phyloP scores from a whole-genome alignment of 2,888 invertebrate genomes.

The Troides aeacus region DNA sequence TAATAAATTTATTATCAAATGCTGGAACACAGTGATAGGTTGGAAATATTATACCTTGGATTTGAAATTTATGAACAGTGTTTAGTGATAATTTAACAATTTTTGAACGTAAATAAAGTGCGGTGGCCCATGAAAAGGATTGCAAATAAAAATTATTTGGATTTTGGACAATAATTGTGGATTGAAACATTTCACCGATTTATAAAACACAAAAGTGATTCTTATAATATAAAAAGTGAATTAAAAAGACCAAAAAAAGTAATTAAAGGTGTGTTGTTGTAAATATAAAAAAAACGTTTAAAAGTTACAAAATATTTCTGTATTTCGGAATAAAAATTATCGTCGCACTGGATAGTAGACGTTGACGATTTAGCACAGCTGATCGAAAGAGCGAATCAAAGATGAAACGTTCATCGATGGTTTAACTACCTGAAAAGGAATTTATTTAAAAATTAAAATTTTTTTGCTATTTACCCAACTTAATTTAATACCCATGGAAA shows the following conservation, averaged over 20 bases:
- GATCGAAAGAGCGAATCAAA: constrained; percentile 52
- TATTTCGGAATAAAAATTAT: constrained; percentile 17
- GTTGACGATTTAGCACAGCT: constrained; percentile 49
- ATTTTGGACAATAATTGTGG: constrained; percentile 56
- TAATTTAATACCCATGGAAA: background rate
- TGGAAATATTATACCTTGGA: constrained; percentile 69
- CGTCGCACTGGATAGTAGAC: constrained; percentile 11
- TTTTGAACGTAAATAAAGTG: constrained; percentile 66
- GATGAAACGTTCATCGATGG: constrained; percentile 56
- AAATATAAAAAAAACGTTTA: constrained; percentile 6
- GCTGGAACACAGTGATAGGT: constrained; percentile 85
- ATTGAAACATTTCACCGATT: constrained; percentile 49
- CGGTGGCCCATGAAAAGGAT: constrained; percentile 71
- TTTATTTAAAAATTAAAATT: background rate
- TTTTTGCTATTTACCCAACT: background rate
- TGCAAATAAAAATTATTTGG: constrained; percentile 64
- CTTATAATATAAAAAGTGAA: constrained; percentile 32
- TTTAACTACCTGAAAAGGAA: constrained; percentile 5
- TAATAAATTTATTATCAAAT: constrained; percentile 80
- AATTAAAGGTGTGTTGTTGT: constrained; percentile 39
- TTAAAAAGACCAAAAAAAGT: constrained; percentile 25
- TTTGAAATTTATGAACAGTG: constrained; percentile 73
- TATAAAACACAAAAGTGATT: constrained; percentile 31
- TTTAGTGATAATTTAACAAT: constrained; percentile 60
- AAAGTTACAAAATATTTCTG: background rate